These are phyloP conservation scores for Rhineura floridana DNA, from an alignment of 2,113 vertebrate species.

Conservation along the genomic window DNA sequence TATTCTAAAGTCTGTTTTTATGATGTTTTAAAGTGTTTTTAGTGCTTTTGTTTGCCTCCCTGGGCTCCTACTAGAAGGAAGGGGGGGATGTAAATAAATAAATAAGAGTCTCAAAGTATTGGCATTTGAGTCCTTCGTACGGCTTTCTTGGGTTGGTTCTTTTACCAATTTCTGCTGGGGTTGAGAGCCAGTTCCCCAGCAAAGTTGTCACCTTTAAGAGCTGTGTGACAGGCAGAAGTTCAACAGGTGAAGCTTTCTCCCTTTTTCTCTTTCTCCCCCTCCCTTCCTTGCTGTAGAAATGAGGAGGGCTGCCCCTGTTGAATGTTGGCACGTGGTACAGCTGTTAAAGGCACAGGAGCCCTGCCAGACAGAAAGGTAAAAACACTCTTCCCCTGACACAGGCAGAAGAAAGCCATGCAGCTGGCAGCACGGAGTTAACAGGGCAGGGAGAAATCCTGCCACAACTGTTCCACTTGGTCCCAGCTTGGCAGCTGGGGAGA, in stretches of 20 bases:
- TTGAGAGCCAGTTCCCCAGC: neutral
- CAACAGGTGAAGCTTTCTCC: neutral
- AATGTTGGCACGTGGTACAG: neutral
- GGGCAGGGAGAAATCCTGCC: neutral
- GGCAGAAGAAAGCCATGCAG: too few species aligned
- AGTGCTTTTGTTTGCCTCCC: too few species aligned
- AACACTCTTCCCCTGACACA: neutral
- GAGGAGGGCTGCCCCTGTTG: neutral
- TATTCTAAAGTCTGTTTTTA: too few species aligned
- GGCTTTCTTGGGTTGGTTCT: neutral
- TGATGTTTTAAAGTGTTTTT: too few species aligned
- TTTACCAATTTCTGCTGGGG: neutral
- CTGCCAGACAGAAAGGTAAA: neutral
- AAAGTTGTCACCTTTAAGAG: neutral
- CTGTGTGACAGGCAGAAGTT: neutral
- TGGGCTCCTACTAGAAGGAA: too few species aligned
- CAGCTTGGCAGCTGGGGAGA: neutral
- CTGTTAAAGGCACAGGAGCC: neutral
- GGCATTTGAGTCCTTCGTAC: too few species aligned
- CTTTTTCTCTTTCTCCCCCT: neutral
- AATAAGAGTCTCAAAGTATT: too few species aligned
- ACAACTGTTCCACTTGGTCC: constrained; percentile 12
- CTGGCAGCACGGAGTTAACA: too few species aligned
- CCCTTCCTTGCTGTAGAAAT: neutral
- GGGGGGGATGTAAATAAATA: too few species aligned